These are phyloP conservation scores for Drosophila ohnishii DNA, from an alignment of 1,140 invertebrate genomes.

Conservation along the genomic window DNA sequence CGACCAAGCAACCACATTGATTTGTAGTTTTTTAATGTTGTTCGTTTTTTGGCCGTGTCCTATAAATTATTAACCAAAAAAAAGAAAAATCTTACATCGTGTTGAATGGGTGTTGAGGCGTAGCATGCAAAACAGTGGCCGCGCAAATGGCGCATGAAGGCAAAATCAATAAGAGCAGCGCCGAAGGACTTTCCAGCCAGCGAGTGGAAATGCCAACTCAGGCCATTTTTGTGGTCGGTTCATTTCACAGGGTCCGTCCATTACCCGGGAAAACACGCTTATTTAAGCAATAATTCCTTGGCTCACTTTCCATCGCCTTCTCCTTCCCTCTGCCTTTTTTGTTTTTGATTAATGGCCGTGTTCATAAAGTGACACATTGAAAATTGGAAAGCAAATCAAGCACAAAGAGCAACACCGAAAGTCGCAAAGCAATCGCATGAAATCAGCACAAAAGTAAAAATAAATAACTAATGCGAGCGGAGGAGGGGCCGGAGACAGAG, in stretches of 20 bases:
- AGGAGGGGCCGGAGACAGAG: neutral
- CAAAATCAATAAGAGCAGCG: constrained; percentile 67
- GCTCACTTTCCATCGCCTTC: constrained; percentile 38
- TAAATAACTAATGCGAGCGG: constrained; percentile 45
- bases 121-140: constrained; percentile 60
- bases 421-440: constrained; percentile 71
- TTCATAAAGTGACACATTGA: constrained; percentile 81
- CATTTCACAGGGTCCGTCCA: constrained; percentile 58
- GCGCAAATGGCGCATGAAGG: constrained; percentile 71
- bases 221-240: constrained; percentile 68
- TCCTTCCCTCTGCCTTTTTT: constrained; percentile 36
- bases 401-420: constrained; percentile 71
- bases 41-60: constrained; percentile 21
- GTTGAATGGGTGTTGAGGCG: constrained; percentile 29
- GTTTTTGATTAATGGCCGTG: constrained; percentile 79
- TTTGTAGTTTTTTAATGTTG: constrained; percentile 60
- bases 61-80: constrained; percentile 60
- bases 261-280: constrained; percentile 62
- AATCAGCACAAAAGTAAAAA: constrained; percentile 64
- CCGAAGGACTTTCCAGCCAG: constrained; percentile 26
- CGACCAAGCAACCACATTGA: constrained; percentile 25
- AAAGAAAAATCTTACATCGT: neutral
- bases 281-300: constrained; percentile 79
- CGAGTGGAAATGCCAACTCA: constrained; percentile 58
- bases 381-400: constrained; percentile 81